Percentiles rank a stretch among this genome's conserved stretches.
Conservation (phyloP, 2,888 invertebrate genomes). For the Adela reaumurella region DNA sequence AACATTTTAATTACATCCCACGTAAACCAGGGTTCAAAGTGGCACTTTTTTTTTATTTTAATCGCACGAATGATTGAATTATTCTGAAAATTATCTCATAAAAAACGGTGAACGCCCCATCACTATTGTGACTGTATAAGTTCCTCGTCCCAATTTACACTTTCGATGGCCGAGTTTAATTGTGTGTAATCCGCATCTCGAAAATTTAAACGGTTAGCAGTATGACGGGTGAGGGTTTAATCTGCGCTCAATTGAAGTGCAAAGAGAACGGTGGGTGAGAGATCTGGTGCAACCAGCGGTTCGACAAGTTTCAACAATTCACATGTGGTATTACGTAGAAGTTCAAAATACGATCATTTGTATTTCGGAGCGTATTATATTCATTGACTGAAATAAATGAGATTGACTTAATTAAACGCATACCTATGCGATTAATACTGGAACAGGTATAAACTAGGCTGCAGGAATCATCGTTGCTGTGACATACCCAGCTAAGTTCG, state of each 20-base stretch:
- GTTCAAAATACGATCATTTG: not conserved
- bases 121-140: not conserved
- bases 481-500: not conserved
- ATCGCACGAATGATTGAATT: slow-evolving; percentile 7
- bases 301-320: not conserved
- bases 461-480: not conserved
- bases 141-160: not conserved
- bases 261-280: not conserved
- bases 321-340: not conserved
- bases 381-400: not conserved
- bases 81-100: no score
- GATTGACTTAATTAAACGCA: not conserved
- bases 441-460: not conserved
- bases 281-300: not conserved
- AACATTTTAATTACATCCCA: slow-evolving; percentile 7
- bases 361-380: not conserved
- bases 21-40: slow-evolving; percentile 4
- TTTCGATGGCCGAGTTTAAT: not conserved
- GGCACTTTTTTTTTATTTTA: slow-evolving; percentile 1
- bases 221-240: not conserved
- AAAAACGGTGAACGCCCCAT: not conserved
- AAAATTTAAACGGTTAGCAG: not conserved
- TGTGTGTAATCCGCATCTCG: not conserved
- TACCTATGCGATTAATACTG: not conserved
- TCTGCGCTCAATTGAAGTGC: not conserved